Evolutionary conservation across 2,113 vertebrate species (phyloP).

Genomic region (Arvicanthis niloticus): DNA sequence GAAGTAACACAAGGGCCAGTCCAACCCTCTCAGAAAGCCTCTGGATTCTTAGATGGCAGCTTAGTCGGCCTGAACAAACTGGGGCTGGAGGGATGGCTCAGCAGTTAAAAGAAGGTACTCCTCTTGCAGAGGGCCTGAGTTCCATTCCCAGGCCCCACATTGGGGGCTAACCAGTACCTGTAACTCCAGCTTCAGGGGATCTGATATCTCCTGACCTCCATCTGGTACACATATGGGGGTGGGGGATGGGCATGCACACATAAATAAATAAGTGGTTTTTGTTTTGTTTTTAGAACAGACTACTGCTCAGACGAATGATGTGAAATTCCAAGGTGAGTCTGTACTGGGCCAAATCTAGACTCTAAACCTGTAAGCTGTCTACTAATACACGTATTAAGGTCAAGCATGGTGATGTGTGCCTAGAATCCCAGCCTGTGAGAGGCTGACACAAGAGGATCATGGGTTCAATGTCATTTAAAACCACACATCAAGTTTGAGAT

Average conservation of each 20-base stretch:
- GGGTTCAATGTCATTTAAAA: background rate
- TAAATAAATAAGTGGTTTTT: background rate
- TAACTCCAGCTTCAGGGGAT: background rate
- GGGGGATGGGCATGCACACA: background rate
- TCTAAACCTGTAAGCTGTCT: background rate
- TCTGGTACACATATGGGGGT: background rate
- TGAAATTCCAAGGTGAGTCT: background rate
- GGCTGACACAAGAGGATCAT: background rate
- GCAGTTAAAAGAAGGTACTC: background rate
- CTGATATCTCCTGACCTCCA: background rate
- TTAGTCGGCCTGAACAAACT: background rate
- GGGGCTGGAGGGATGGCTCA: background rate
- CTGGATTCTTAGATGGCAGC: background rate
- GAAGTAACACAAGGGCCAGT: background rate
- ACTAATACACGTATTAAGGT: background rate
- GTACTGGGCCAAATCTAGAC: background rate
- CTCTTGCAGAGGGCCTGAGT: no score
- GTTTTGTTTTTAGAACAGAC: background rate
- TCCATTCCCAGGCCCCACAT: no score
- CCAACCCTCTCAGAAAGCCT: conserved; percentile 31
- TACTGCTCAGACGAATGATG: background rate
- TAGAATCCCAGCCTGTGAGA: background rate
- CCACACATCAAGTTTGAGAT: background rate
- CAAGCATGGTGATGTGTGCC: background rate
- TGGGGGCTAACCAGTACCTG: background rate